phyloP scores from a whole-genome alignment of 2,113 vertebrate species.

The Morone saxatilis region DNA sequence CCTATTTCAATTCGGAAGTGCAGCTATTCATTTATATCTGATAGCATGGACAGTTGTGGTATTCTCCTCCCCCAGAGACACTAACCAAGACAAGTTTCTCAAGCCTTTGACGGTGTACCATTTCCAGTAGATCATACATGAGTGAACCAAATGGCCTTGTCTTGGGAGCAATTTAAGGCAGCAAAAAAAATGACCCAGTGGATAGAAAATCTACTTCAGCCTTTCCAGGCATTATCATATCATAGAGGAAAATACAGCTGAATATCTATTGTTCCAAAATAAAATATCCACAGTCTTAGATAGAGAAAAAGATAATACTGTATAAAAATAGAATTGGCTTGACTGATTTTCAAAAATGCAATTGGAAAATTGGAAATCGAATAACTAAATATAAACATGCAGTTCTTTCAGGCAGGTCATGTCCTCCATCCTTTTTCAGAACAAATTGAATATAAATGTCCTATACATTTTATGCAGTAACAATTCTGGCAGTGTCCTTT shows the following conservation, averaged over 20 bases:
- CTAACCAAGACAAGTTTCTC: slow-evolving; percentile 78
- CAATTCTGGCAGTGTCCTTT: slow-evolving; percentile 46
- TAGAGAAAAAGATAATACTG: not conserved
- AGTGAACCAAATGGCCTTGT: slow-evolving; percentile 66
- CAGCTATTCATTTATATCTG: slow-evolving; percentile 66
- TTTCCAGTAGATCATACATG: slow-evolving; percentile 54
- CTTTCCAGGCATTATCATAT: slow-evolving; percentile 2
- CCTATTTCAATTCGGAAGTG: slow-evolving; percentile 38
- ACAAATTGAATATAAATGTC: slow-evolving; percentile 33
- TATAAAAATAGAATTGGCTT: not conserved
- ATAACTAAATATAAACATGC: not conserved
- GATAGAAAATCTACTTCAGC: not conserved
- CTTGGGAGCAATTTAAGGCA: slow-evolving; percentile 55
- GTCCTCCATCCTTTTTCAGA: slow-evolving; percentile 8
- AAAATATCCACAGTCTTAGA: not conserved
- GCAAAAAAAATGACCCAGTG: slow-evolving; percentile 32
- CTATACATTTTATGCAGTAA: slow-evolving; percentile 22
- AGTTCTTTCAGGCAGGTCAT: slow-evolving; percentile 22
- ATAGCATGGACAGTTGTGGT: slow-evolving; percentile 65
- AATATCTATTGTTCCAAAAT: not conserved
- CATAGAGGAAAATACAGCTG: not conserved
- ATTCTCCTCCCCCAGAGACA: slow-evolving; percentile 56
- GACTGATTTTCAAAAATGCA: too few species aligned
- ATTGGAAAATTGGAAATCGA: not conserved
- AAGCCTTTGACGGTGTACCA: slow-evolving; percentile 50